A percentile compares a stretch with the other conserved stretches of the same genome.
Evolutionary conservation across 1,140 invertebrate genomes (phyloP).

Genomic region (Monochamus saltuarius): DNA sequence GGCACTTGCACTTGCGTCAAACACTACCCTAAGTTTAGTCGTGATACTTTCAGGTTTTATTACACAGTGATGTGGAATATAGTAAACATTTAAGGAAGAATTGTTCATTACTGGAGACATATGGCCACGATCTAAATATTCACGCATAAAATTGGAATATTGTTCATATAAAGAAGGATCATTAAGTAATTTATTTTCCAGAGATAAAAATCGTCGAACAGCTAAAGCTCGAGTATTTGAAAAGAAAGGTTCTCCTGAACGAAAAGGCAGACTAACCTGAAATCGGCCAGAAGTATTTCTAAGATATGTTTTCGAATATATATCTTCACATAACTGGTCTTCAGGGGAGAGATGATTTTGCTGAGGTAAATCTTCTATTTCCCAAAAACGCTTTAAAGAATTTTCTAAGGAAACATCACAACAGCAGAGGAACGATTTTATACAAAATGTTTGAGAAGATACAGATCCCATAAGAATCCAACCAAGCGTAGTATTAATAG

Average conservation of each 20-base stretch:
- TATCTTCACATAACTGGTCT: constrained; percentile 13
- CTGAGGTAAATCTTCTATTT: constrained; percentile 13
- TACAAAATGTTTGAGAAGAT: background rate
- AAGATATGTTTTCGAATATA: constrained; percentile 1
- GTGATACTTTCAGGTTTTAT: constrained; percentile 32
- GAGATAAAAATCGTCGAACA: constrained; percentile 4
- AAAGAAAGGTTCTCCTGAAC: constrained; percentile 5
- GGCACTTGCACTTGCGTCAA: constrained; percentile 10
- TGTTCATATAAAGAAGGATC: constrained; percentile 2
- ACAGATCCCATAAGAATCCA: constrained; percentile 12
- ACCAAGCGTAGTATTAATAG: constrained; percentile 13
- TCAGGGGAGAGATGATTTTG: background rate
- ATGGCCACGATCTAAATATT: constrained; percentile 12
- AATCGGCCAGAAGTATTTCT: constrained; percentile 4
- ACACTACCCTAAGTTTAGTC: constrained; percentile 27
- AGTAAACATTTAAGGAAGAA: constrained; percentile 5
- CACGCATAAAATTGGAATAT: constrained; percentile 14
- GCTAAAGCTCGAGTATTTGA: constrained; percentile 7
- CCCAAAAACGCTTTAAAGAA: constrained; percentile 7
- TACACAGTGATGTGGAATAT: constrained; percentile 47
- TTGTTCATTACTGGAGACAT: background rate
- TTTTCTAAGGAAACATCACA: constrained; percentile 4
- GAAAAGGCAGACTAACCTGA: constrained; percentile 13
- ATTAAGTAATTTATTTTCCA: constrained; percentile 12
- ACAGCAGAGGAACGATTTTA: background rate